Base-by-base conservation (phyloP, 2,888 invertebrate species). In the Heteropelma amictum region DNA sequence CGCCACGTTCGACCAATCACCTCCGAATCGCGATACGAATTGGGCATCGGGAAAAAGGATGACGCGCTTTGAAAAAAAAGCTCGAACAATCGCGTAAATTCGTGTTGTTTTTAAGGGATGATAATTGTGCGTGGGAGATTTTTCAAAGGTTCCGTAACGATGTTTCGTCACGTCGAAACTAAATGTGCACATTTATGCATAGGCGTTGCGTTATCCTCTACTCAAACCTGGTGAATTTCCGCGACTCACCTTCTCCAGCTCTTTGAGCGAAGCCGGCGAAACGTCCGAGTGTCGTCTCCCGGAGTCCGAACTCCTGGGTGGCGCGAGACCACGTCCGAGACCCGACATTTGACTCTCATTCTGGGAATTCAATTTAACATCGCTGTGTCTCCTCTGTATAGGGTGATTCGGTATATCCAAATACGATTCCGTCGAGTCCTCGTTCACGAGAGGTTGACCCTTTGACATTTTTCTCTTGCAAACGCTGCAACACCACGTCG, bases 401-500 rank as follows among this genome's bases (percentile, higher is more conserved):
- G 94, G 93, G 81, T 96, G 96, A 61, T 95, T 92, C 0, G 96
- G 96, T 72, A 96, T 93, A 74, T 96, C 96, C 75, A 96, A 90
- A 69, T 94, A 89, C 2, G 95, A 95, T 88, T 96, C 96, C n/a
- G 95, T 95, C 76, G 95, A 96, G 86, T 96, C 95, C 86, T 95
- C 95, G 1, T 93, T 91, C 2, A 93, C 92, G 28, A 95, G 92
- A 26, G 90, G 89, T 56, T 94, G 94, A 28, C 94, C 92, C 26
- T 96, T 92, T 10, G 95, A 95, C 65, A 95, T 92, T 90, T 96
- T 95, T 79, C 95, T 93, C 28, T 96, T 93, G 87, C 97, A 97
- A 14, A 97, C 96, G 80, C 96, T 96, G 90, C 97, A 97, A 71
- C 95, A 93, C 97, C 97, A 97, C 82, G 93, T 93, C 79, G 91